Percentiles rank a stretch among this genome's conserved stretches.
These are phyloP conservation scores for Crambe crambe DNA, from an alignment of 37 sponge, comb jelly and placozoan species.

Conservation along the genomic window DNA sequence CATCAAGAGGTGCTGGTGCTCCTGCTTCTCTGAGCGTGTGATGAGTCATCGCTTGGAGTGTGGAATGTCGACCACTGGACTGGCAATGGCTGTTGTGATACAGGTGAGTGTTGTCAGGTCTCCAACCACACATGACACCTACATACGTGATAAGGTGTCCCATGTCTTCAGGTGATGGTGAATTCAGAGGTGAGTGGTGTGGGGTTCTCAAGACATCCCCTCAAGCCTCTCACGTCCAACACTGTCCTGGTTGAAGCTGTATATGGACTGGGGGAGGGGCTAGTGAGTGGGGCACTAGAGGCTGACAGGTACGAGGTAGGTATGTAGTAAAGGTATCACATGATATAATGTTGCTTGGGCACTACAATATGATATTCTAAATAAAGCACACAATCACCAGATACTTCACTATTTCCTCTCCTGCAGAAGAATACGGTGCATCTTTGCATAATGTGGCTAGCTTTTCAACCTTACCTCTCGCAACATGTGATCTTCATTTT, in stretches of 20 bases:
- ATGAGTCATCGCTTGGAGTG: conserved; percentile 78
- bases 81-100: conserved; percentile 84
- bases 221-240: conserved; percentile 68
- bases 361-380: too few species aligned
- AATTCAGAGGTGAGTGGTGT: conserved; percentile 81
- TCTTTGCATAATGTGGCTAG: background rate
- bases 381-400: too few species aligned
- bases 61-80: conserved; percentile 47
- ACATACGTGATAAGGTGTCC: background rate
- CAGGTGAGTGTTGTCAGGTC: conserved; percentile 47
- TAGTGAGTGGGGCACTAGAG: conserved; percentile 83
- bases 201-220: conserved; percentile 86
- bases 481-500: too few species aligned
- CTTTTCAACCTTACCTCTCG: too few species aligned
- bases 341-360: too few species aligned
- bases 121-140: background rate
- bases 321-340: background rate
- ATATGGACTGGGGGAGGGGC: conserved; percentile 88
- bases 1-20: conserved; percentile 78
- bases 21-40: conserved; percentile 81
- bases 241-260: conserved; percentile 80
- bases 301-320: conserved; percentile 83
- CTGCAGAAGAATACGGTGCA: too few species aligned
- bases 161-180: conserved; percentile 76
- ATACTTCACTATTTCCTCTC: too few species aligned